These are phyloP conservation scores for Rhinogobio ventralis DNA, from an alignment of 2,797 vertebrate species.

Conservation along the genomic window DNA sequence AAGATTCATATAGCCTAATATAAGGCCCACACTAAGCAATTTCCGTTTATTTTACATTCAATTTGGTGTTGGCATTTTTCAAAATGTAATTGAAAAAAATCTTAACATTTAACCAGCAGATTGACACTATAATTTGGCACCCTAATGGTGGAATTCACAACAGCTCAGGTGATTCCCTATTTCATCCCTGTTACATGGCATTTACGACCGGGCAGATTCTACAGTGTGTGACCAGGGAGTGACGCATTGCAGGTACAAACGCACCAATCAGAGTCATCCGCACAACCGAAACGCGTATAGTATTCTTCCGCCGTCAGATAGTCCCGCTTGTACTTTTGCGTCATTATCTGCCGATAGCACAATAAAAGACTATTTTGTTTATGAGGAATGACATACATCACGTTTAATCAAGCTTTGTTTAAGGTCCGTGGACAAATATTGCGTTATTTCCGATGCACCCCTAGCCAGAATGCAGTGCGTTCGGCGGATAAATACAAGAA, in stretches of 20 bases:
- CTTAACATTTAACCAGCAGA: background rate
- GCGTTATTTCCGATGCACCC: background rate
- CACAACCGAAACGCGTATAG: constrained; percentile 53
- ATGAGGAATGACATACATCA: background rate
- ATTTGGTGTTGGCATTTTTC: background rate
- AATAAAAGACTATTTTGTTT: background rate
- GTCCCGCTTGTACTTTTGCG: constrained; percentile 53
- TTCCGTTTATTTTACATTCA: background rate
- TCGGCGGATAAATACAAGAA: constrained; percentile 78
- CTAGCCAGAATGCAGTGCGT: constrained; percentile 50
- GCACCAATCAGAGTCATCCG: constrained; percentile 78
- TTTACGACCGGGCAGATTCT: constrained; percentile 58
- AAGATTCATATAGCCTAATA: background rate
- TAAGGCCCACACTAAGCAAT: background rate
- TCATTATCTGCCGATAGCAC: background rate
- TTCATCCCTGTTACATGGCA: constrained; percentile 36
- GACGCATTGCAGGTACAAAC: constrained; percentile 91
- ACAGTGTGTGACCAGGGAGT: constrained; percentile 77
- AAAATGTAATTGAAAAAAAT: background rate
- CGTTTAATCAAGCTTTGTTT: background rate
- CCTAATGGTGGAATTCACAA: background rate
- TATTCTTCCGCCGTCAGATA: constrained; percentile 80
- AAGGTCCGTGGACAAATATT: background rate
- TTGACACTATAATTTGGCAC: background rate
- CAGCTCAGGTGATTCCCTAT: constrained; percentile 54